Conservation (phyloP, 2,797 vertebrate genomes). For the Lepus townsendii region DNA sequence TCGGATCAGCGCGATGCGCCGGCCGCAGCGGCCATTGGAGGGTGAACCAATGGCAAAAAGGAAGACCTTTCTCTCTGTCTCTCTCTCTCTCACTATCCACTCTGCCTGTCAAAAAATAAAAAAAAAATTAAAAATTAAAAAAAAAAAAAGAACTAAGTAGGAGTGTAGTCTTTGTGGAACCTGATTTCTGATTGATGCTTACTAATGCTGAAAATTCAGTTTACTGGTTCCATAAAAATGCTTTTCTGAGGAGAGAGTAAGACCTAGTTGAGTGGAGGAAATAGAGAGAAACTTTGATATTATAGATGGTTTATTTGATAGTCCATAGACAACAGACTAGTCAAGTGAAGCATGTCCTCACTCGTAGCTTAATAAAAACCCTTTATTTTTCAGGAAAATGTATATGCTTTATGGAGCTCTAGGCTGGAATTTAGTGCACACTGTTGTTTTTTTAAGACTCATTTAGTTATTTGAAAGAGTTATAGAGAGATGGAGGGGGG, state of each 20-base stretch:
- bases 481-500: too few species aligned
- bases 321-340: slow-evolving; percentile 27
- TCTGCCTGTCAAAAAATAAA: too few species aligned
- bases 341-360: slow-evolving; percentile 23
- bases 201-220: slow-evolving; percentile 55
- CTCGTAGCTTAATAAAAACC: slow-evolving; percentile 23
- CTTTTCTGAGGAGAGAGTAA: slow-evolving; percentile 16
- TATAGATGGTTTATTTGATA: slow-evolving; percentile 64
- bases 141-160: background rate
- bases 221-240: slow-evolving; percentile 54
- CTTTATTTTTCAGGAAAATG: background rate
- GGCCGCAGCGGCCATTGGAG: too few species aligned
- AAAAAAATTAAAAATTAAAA: too few species aligned
- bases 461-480: too few species aligned
- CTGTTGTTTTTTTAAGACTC: background rate
- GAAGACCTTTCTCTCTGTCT: too few species aligned
- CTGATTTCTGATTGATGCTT: slow-evolving; percentile 51
- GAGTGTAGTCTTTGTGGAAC: slow-evolving; percentile 5
- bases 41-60: too few species aligned
- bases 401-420: slow-evolving; percentile 22
- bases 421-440: background rate
- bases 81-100: too few species aligned
- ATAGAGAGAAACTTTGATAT: slow-evolving; percentile 50
- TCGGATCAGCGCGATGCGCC: too few species aligned
- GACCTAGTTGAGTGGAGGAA: background rate